phyloP scores from a whole-genome alignment of 2,113 vertebrate species.

The Pluvianellus socialis region DNA sequence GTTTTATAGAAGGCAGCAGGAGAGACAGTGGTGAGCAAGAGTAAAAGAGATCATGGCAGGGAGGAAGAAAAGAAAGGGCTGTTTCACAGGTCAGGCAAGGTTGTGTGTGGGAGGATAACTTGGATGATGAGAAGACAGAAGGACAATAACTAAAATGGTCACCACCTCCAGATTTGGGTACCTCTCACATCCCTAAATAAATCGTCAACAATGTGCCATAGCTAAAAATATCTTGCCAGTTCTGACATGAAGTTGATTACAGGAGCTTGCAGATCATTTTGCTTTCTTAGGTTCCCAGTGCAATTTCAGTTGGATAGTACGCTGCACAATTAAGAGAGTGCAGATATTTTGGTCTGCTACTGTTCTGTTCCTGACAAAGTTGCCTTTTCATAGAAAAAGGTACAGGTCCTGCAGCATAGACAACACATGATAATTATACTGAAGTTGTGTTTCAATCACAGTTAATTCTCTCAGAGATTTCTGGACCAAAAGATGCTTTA shows the following conservation, averaged over 20 bases:
- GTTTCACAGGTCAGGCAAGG: conserved; percentile 6
- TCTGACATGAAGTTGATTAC: background rate
- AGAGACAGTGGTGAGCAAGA: background rate
- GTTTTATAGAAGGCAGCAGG: background rate
- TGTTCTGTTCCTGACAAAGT: background rate
- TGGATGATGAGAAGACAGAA: background rate
- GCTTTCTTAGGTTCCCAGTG: background rate
- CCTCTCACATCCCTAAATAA: conserved; percentile 15
- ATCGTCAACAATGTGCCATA: background rate
- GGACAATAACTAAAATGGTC: conserved; percentile 1
- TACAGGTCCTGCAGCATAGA: background rate
- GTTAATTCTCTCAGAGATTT: background rate
- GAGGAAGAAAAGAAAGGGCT: background rate
- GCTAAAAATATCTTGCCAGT: conserved; percentile 15
- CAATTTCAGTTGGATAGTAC: background rate
- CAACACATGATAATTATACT: background rate
- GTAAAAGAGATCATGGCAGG: background rate
- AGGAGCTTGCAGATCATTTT: conserved; percentile 11
- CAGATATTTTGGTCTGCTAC: background rate
- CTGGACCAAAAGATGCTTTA: background rate
- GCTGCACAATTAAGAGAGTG: background rate
- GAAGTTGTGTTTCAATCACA: background rate
- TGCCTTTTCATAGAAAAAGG: background rate
- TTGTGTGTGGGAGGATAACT: background rate
- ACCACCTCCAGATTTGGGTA: background rate